Base-by-base conservation (phyloP, 2,888 invertebrate genomes). In the Netelia virgata region DNA sequence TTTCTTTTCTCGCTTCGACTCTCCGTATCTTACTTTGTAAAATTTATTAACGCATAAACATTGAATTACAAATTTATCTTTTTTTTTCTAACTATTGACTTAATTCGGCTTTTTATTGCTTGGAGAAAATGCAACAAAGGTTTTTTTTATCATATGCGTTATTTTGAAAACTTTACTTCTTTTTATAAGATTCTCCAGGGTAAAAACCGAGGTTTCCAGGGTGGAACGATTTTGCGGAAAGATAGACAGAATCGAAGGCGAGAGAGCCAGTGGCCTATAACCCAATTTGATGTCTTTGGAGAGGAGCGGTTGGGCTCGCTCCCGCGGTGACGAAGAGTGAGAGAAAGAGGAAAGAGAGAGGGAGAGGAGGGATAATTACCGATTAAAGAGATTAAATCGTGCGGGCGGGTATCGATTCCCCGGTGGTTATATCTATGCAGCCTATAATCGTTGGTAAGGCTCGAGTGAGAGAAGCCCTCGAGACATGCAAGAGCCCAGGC, bases 371-470 rank as follows among this genome's bases (percentile, higher is more conserved):
- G 91, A 90, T 92, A 92, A 92, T 92, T 92, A 91, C 90, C 91
- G 92, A 92, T 92, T 91, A 91, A 90, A 89, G 91, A 92, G 91
- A 92, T 92, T 92, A 92, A 92, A 91, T 91, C 91, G 90, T 90
- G 92, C 88, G 91, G 91, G 79, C 70, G 87, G 89, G 89, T 91
- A 92, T 92, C 90, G 91, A 91, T 92, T 91, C 87, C 87, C 84
- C 88, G 73, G 80, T 69, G 80, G 77, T 79, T 79, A 82, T 82
- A 82, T 78, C 78, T 64, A 50, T 23, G 74, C 69, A 87, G 87
- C 89, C 90, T 89, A 90, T 92, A 91, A 92, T 92, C 91, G 89
- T 87, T 87, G 88, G 88, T 55, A 90, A 88, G 88, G 89, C 89
- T 90, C 86, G 53, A 53, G 20, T 11, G 41, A 64, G 64, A 41